phyloP scores from a whole-genome alignment of 2,113 vertebrate species.

The Anoplopoma fimbria region DNA sequence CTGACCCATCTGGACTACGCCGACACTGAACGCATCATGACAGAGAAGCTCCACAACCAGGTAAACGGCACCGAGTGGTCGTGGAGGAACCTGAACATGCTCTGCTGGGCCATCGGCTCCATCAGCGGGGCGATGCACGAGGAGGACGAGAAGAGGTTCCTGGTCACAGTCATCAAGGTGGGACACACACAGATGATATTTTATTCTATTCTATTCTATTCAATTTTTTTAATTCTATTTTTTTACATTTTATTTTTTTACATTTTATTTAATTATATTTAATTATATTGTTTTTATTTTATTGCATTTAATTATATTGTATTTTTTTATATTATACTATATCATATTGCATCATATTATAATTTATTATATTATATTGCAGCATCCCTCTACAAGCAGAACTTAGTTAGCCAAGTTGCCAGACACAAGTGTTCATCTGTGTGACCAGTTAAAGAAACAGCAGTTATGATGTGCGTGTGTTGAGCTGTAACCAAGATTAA shows the following conservation, averaged over 20 bases:
- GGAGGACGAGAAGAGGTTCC: constrained; percentile 96
- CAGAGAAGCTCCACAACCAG: constrained; percentile 97
- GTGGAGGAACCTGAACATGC: constrained; percentile 96
- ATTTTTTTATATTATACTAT: too few species aligned
- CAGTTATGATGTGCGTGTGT: too few species aligned
- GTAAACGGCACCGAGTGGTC: constrained; percentile 98
- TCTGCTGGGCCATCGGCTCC: constrained; percentile 98
- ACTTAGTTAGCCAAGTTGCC: neutral
- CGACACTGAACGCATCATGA: constrained; percentile 98
- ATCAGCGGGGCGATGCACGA: constrained; percentile 98
- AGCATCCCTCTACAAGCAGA: neutral
- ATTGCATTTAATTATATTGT: too few species aligned
- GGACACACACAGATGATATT: neutral
- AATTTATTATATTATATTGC: neutral
- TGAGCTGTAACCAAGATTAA: too few species aligned
- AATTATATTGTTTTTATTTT: too few species aligned
- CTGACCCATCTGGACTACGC: constrained; percentile 97
- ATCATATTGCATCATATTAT: too few species aligned
- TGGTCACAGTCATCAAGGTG: constrained; percentile 97
- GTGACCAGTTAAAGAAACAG: too few species aligned
- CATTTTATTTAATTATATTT: too few species aligned
- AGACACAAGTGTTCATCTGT: too few species aligned
- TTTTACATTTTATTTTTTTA: too few species aligned
- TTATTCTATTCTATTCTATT: too few species aligned
- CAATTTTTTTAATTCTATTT: too few species aligned